A percentile compares a stretch with the other conserved stretches of the same genome.
Evolutionary conservation across 92 coral and sea anemone species (phyloP).

Genomic region (Palythoa heliodiscus): DNA sequence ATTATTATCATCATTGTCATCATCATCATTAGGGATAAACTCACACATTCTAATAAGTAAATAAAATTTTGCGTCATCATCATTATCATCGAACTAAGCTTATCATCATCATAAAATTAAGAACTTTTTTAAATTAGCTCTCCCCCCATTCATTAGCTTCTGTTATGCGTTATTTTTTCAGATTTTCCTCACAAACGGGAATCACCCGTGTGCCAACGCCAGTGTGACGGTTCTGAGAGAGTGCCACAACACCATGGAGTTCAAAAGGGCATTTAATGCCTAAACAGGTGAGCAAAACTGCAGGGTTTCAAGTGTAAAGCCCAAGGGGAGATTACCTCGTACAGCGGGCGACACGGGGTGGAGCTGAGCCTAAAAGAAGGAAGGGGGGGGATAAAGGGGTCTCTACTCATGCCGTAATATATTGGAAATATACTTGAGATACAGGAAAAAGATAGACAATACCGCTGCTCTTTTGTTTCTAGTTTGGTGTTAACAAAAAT

Average conservation of each 20-base stretch:
- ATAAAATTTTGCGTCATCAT: no score
- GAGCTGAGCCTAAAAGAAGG: no score
- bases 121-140: not conserved
- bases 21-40: not conserved
- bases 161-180: not conserved
- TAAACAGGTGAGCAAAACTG: not conserved
- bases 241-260: constrained; percentile 19
- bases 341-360: no score
- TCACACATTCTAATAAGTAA: no score
- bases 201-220: constrained; percentile 27
- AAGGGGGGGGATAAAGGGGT: no score
- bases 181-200: constrained; percentile 27
- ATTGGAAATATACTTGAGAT: no score
- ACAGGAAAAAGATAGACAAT: no score
- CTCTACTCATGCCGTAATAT: no score
- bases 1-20: not conserved
- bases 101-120: not conserved
- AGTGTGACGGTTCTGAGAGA: constrained; percentile 36
- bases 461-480: no score
- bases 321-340: not conserved
- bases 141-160: no score
- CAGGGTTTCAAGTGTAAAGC: not conserved
- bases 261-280: constrained; percentile 21
- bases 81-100: not conserved
- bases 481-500: no score